Conservation (phyloP, 2,797 vertebrate genomes). For the Percopsis omiscomaycus region DNA sequence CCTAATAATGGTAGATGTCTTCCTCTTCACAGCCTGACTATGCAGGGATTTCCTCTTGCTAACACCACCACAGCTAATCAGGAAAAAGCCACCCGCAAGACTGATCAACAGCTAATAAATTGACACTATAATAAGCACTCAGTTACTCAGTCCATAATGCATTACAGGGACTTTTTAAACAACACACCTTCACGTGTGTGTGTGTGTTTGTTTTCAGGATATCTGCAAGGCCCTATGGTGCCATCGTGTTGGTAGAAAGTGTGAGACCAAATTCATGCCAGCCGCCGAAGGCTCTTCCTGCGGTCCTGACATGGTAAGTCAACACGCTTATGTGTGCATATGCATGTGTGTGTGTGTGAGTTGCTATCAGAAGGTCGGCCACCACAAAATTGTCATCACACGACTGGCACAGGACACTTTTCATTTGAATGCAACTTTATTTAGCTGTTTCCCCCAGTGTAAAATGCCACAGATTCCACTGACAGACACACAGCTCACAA, state of each 20-base stretch:
- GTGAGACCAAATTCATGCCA: slow-evolving; percentile 94
- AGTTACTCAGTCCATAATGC: too few species aligned
- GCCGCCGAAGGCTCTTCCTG: slow-evolving; percentile 90
- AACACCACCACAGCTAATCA: too few species aligned
- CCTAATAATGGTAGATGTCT: slow-evolving; percentile 1
- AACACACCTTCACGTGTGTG: slow-evolving; percentile 4
- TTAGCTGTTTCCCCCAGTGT: slow-evolving; percentile 10
- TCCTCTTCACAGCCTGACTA: slow-evolving; percentile 2
- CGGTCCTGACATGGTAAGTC: slow-evolving; percentile 86
- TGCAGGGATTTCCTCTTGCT: neutral
- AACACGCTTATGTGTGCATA: slow-evolving; percentile 15
- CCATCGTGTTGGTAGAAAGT: slow-evolving; percentile 88
- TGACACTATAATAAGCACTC: too few species aligned
- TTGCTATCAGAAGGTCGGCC: slow-evolving; percentile 17
- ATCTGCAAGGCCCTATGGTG: slow-evolving; percentile 95
- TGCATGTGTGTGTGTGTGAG: slow-evolving; percentile 11
- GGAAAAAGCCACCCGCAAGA: too few species aligned
- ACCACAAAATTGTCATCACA: slow-evolving; percentile 34
- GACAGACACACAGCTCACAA: too few species aligned
- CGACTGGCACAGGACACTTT: slow-evolving; percentile 28
- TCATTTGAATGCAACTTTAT: slow-evolving; percentile 28
- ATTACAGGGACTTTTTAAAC: neutral
- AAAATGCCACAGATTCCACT: too few species aligned
- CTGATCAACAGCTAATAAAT: too few species aligned
- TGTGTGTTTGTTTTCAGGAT: slow-evolving; percentile 74